phyloP scores from a whole-genome alignment of 1,140 invertebrate genomes.

The Sarcophaga peregrina region DNA sequence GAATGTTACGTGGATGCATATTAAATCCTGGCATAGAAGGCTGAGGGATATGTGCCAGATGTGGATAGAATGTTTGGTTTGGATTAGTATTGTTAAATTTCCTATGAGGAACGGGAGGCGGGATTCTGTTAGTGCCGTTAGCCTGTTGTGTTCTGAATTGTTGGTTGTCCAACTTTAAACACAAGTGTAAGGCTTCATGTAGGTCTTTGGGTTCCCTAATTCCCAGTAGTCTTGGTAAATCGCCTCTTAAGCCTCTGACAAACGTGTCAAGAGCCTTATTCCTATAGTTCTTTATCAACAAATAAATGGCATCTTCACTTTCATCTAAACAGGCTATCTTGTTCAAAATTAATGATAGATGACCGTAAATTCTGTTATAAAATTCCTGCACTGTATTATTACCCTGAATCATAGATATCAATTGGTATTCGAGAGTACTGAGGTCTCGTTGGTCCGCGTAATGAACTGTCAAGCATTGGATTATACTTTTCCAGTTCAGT shows the following conservation, averaged over 20 bases:
- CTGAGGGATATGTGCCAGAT: not conserved
- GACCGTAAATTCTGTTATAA: not conserved
- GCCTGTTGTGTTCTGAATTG: constrained; percentile 22
- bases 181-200: constrained; percentile 16
- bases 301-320: not conserved
- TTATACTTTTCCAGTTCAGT: constrained; percentile 26
- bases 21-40: not conserved
- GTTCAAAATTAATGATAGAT: constrained; percentile 31
- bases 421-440: not conserved
- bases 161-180: constrained; percentile 35
- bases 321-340: constrained; percentile 28
- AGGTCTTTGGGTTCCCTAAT: constrained; percentile 32
- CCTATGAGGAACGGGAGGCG: not conserved
- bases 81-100: not conserved
- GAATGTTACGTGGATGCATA: not conserved
- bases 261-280: constrained; percentile 40
- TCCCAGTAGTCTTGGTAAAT: constrained; percentile 38
- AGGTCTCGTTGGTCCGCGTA: too few species aligned
- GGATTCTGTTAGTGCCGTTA: not conserved
- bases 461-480: too few species aligned
- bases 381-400: not conserved
- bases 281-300: constrained; percentile 1
- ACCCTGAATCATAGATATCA: not conserved
- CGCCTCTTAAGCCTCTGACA: constrained; percentile 31
- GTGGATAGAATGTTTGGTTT: not conserved